Evolutionary conservation across 2,888 invertebrate genomes (phyloP).

Genomic region (Blastobasis lacticolella): DNA sequence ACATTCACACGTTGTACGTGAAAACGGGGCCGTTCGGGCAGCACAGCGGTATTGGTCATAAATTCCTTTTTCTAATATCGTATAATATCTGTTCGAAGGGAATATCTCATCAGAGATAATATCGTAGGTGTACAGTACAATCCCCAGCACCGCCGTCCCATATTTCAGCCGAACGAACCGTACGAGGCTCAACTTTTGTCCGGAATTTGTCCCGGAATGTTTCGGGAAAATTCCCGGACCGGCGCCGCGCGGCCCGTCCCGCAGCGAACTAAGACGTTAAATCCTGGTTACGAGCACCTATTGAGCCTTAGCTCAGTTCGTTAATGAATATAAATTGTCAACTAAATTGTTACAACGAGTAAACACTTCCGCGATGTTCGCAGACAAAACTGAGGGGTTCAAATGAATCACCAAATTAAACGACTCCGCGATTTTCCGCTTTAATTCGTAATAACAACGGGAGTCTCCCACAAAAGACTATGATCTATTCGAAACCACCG

Average conservation of each 20-base stretch:
- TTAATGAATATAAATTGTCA: constrained; percentile 55
- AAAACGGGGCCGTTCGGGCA: too few species aligned
- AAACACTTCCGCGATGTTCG: constrained; percentile 21
- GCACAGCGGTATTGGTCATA: background rate
- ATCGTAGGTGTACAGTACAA: background rate
- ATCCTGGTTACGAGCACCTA: constrained; percentile 54
- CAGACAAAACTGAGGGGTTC: background rate
- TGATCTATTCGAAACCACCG: too few species aligned
- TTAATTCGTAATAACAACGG: too few species aligned
- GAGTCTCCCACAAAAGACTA: too few species aligned
- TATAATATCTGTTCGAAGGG: background rate
- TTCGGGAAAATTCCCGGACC: constrained; percentile 50
- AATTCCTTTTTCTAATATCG: background rate
- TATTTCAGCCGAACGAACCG: constrained; percentile 5
- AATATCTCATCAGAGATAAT: constrained; percentile 1
- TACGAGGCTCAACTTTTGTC: constrained; percentile 33
- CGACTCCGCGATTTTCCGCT: too few species aligned
- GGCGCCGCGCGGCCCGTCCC: constrained; percentile 32
- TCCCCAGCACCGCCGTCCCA: constrained; percentile 4
- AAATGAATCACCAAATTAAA: too few species aligned
- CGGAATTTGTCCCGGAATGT: constrained; percentile 63
- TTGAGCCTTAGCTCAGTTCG: constrained; percentile 47
- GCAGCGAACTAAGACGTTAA: constrained; percentile 60
- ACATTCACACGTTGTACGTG: too few species aligned
- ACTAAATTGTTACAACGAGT: constrained; percentile 40